Base-by-base conservation (phyloP, 2,888 invertebrate genomes). In the Harpalus rufipes region DNA sequence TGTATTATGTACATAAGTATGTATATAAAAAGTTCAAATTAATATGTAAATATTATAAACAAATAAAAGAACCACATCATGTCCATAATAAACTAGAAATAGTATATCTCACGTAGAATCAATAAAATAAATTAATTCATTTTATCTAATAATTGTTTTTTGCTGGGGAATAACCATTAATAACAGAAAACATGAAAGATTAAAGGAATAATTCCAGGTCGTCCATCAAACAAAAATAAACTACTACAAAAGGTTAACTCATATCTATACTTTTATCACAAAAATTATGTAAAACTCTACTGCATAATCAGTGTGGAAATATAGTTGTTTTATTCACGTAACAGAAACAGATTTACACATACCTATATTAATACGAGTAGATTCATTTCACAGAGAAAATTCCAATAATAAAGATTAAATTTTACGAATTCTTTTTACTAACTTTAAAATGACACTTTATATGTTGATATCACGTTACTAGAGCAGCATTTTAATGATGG, bases 211-310 rank as follows among this genome's bases (percentile, higher is more conserved):
- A 74, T 74, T 39, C 14, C 41, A 41, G 39, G 65, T 18, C 41
- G 51, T 74, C n/a, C 51, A 74, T 74, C 74, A 74, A 18, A 74
- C 74, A 51, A 7, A 74, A 78, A 56, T 56, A 78, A 78, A 78
- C 25, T 25, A 51, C 56, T 56, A 58, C 58, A 18, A 78, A 58
- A 78, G 76, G 76, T 78, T 56, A 78, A n/a, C 7, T 12, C 58
- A 14, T 78, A 78, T 78, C 76, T 78, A n/a, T 1, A n/a, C n/a
- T n/a, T 21, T 78, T 78, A 78, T 78, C 76, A 80, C 56, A 61
- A 41, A 80, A 80, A 80, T 80, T 80, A 80, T 80, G 61, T 80
- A 80, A 80, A 78, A 25, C 56, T 78, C 25, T 14, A 56, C 25
- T 78, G 41, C 56, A 78, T 78, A 78, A 78, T 58, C 25, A 58